Base-by-base conservation (phyloP, 2,797 vertebrate species). In the Alcedo atthis region DNA sequence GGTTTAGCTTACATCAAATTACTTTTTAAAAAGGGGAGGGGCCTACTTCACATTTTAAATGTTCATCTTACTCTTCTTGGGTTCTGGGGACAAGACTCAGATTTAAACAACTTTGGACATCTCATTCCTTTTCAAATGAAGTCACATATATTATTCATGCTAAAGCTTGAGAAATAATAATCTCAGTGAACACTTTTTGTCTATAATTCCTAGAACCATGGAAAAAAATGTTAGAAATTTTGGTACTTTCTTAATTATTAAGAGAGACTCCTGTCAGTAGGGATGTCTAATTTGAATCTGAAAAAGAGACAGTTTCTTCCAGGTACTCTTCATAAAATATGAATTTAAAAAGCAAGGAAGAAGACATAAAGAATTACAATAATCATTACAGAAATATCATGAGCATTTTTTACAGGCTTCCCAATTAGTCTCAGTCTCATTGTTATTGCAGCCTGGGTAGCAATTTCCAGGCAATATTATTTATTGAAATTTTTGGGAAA, bases 11-110 rank as follows among this genome's bases (percentile, higher is more conserved):
- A 22, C 8, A n/a, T 54, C 20, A 79, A 66, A 70, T 63, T 49
- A 42, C 2, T 43, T 62, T 25, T 21, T 0, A 12, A 57, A 75
- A 74, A 32, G 6, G 2, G 1, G 1, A 35, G 5, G 3, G 1
- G 1, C 40, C 25, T 57, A 10, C 17, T 75, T 91, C 33, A 20
- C 10, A 58, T 54, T 46, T 26, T 59, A 45, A 59, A 7, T 5
- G 24, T 81, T 81, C 87, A 62, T 20, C 25, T 51, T 37, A 28
- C 11, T 37, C n/a, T 64, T 1, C 30, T 8, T 54, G 32, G 9
- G 3, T 2, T 1, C 16, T 8, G 19, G 10, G 5, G n/a, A 57
- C 20, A 55, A 77, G 8, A 2, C 6, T 2, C 18, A 40, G 3
- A 19, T 26, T 68, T 70, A 70, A 90, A 81, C 8, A 45, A 3